A percentile compares a stretch with the other conserved stretches of the same genome.
phyloP scores from a whole-genome alignment of 2,797 vertebrate species.

The Potorous gilbertii region DNA sequence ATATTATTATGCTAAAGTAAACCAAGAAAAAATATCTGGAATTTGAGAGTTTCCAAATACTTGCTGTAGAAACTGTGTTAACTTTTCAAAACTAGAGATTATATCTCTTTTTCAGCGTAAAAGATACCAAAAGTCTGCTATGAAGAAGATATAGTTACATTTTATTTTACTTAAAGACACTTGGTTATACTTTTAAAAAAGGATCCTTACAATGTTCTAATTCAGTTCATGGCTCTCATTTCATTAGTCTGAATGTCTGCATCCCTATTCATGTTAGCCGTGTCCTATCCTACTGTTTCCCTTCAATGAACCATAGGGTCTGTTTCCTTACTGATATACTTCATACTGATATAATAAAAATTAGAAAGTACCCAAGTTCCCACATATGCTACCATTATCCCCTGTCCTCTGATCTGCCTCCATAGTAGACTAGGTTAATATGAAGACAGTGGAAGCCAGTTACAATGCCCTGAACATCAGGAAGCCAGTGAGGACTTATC shows the following conservation, averaged over 20 bases:
- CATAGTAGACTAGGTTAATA: not conserved
- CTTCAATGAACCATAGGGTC: not conserved
- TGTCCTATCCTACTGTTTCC: not conserved
- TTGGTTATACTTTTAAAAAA: not conserved
- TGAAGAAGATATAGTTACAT: not conserved
- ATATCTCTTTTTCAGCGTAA: not conserved
- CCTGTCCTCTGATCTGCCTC: not conserved
- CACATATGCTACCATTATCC: not conserved
- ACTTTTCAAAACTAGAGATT: slow-evolving; percentile 31
- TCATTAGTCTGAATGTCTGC: not conserved
- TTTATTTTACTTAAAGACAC: not conserved
- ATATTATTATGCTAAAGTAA: slow-evolving; percentile 18
- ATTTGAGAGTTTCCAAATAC: slow-evolving; percentile 31
- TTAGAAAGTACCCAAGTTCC: not conserved
- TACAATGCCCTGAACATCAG: not conserved
- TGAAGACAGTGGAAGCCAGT: not conserved
- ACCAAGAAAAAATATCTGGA: not conserved
- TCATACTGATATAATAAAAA: not conserved
- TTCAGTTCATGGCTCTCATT: not conserved
- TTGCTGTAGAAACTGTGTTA: not conserved
- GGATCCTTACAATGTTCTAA: not conserved
- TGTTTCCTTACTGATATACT: not conserved
- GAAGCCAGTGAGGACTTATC: not conserved
- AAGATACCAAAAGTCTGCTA: not conserved
- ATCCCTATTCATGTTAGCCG: not conserved